Base-by-base conservation (phyloP, 1,140 invertebrate genomes). In the Andrena cerasifolii region DNA sequence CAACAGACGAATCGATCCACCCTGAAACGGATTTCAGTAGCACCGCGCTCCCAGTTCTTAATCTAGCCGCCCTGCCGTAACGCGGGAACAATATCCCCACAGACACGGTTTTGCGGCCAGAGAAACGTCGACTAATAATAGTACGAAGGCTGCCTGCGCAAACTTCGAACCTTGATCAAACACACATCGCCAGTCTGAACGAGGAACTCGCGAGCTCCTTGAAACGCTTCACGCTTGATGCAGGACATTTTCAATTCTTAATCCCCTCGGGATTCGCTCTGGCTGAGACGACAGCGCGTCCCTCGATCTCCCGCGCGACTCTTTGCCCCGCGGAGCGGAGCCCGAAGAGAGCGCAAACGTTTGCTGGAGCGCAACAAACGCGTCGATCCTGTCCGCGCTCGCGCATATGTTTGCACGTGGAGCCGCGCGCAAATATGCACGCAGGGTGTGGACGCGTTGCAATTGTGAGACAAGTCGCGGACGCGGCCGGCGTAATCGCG, bases 361-460 rank as follows among this genome's bases (percentile, higher is more conserved):
- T 67, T 67, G 33, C 65, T 21, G 28, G 43, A 8, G 63, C 63
- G 26, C 66, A 49, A 51, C 16, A 43, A 70, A 70, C 67, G 67
- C 54, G 36, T 56, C 33, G 36, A 56, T 45, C 33, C 49, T 51
- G 24, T 14, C 33, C 24, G 28, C 43, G 63, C 31, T n/a, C 18
- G 6, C 47, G 6, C 45, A 45, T 67, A 51, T 67, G 51, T 67
- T 67, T 67, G 65, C 47, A 53, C 65, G 65, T 51, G 33, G 47
- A 67, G 33, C 53, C 67, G 36, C 24, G 67, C 28, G 68, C 53
- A 71, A 71, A 71, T 71, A 71, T 71, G 53, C 58, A 51, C 26
- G 12, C 5, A 59, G 53, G 36, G 53, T 71, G 68, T 59, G 68
- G 31, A 40, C 18, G 16, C n/a, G n/a, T 26, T 28, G 26, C 31